Percentiles rank a stretch among this genome's conserved stretches.
These are phyloP conservation scores for Drosophila aldrichi DNA, from an alignment of 2,888 invertebrate species.

Conservation along the genomic window DNA sequence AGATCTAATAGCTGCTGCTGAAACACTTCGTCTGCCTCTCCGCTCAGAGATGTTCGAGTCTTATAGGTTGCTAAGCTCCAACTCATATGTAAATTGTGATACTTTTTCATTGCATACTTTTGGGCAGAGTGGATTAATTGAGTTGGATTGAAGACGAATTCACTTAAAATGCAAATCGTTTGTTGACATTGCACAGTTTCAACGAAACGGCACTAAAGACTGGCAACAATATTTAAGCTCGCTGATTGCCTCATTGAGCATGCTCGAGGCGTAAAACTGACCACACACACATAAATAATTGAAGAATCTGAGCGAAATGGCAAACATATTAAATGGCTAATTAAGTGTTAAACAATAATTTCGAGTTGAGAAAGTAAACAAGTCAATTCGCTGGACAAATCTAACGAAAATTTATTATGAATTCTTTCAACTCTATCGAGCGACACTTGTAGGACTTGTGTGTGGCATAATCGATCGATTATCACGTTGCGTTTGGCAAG, in stretches of 20 bases:
- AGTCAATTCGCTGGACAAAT: constrained; percentile 24
- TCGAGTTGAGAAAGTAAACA: constrained; percentile 53
- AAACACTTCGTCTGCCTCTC: too few relatives aligned
- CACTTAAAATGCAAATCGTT: constrained; percentile 55
- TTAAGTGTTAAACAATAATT: constrained; percentile 44
- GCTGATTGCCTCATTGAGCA: constrained; percentile 36
- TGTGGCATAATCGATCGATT: constrained; percentile 15
- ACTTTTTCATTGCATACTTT: constrained; percentile 48
- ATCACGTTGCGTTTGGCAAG: constrained; percentile 44
- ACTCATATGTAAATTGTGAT: background rate
- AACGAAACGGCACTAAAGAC: constrained; percentile 29
- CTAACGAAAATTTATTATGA: constrained; percentile 34
- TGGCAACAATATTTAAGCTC: constrained; percentile 24
- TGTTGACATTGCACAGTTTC: constrained; percentile 54
- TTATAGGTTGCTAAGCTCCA: background rate
- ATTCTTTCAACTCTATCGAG: constrained; percentile 1
- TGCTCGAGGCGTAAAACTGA: constrained; percentile 41
- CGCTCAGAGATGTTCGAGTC: too few relatives aligned
- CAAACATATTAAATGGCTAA: constrained; percentile 59
- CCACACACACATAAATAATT: constrained; percentile 25
- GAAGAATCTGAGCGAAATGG: constrained; percentile 56
- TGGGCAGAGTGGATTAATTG: constrained; percentile 24
- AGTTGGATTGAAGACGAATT: constrained; percentile 4
- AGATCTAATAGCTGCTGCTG: too few relatives aligned
- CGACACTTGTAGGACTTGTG: background rate